Percentiles rank a stretch among this genome's conserved stretches.
These are phyloP conservation scores for Spongia lamella DNA, from an alignment of 37 sponge, comb jelly and placozoan genomes.

Conservation along the genomic window DNA sequence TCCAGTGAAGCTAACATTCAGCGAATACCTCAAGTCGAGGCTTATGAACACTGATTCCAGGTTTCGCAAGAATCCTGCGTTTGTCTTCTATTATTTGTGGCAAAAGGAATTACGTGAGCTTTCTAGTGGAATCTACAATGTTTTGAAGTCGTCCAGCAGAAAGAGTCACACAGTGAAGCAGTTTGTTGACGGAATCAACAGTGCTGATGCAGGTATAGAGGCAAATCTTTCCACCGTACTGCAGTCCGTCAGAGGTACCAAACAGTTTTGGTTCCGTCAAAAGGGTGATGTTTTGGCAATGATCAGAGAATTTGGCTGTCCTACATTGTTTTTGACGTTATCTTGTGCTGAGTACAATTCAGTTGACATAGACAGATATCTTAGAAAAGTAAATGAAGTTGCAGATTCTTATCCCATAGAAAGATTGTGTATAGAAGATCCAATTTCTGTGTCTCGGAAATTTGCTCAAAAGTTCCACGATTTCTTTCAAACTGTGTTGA, in stretches of 20 bases:
- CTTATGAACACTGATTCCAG: too few relatives aligned
- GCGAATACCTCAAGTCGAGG: conserved; percentile 49
- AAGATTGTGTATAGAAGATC: conserved; percentile 58
- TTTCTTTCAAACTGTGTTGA: conserved; percentile 21
- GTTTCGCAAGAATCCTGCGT: too few relatives aligned
- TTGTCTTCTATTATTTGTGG: too few relatives aligned
- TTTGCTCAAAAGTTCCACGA: conserved; percentile 36
- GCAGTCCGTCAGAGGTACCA: conserved; percentile 26
- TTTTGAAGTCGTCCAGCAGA: too few relatives aligned
- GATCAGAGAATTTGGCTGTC: conserved; percentile 44
- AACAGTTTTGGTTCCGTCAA: conserved; percentile 21
- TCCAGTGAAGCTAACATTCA: conserved; percentile 9
- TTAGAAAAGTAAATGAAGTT: too few relatives aligned
- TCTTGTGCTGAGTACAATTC: conserved; percentile 30
- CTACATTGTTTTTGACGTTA: conserved; percentile 56
- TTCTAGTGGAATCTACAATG: too few relatives aligned
- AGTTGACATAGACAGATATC: conserved; percentile 13
- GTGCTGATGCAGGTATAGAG: conserved; percentile 9
- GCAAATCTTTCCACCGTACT: conserved; percentile 21
- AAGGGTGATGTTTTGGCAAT: conserved; percentile 42
- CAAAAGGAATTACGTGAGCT: too few relatives aligned
- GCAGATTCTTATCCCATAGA: conserved; percentile 32
- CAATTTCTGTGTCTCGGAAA: conserved; percentile 46
- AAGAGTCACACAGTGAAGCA: too few relatives aligned
- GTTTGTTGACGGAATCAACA: background rate